phyloP scores from a whole-genome alignment of 2,888 invertebrate species.

The Plagodis dolabraria region DNA sequence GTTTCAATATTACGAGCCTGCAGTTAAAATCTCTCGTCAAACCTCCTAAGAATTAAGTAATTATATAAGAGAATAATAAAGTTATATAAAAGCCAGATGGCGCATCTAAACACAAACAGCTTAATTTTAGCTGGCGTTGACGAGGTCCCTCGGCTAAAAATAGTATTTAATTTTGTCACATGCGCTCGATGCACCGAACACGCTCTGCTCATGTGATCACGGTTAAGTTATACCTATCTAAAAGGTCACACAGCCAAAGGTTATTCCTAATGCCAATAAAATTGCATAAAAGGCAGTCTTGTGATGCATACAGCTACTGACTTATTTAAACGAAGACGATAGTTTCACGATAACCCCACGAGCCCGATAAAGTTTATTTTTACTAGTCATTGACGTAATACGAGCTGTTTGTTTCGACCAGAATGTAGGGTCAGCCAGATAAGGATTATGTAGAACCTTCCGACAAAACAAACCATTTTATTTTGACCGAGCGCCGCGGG shows the following conservation, averaged over 20 bases:
- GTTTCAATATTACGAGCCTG: no score
- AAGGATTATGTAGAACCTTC: conserved; percentile 8
- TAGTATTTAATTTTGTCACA: conserved; percentile 7
- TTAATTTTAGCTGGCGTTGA: background rate
- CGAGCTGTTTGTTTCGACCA: conserved; percentile 39
- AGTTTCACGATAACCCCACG: conserved; percentile 50
- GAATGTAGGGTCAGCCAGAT: conserved; percentile 21
- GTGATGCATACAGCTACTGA: conserved; percentile 32
- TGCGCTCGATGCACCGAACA: conserved; percentile 26
- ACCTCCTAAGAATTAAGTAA: no score
- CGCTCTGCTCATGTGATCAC: conserved; percentile 37
- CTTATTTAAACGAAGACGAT: conserved; percentile 34
- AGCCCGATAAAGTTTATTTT: conserved; percentile 50
- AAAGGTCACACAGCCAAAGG: conserved; percentile 20
- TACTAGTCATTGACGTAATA: conserved; percentile 58
- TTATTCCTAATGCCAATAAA: conserved; percentile 28
- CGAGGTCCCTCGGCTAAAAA: conserved; percentile 7
- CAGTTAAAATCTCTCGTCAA: no score
- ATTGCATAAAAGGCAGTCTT: conserved; percentile 47
- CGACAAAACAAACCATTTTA: conserved; percentile 10
- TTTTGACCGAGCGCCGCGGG: background rate
- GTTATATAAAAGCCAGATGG: no score
- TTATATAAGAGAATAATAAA: background rate
- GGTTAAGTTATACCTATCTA: conserved; percentile 20
- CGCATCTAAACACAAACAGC: no score